These are phyloP conservation scores for Falcaria lacertinaria DNA, from an alignment of 2,888 invertebrate species.

Conservation along the genomic window DNA sequence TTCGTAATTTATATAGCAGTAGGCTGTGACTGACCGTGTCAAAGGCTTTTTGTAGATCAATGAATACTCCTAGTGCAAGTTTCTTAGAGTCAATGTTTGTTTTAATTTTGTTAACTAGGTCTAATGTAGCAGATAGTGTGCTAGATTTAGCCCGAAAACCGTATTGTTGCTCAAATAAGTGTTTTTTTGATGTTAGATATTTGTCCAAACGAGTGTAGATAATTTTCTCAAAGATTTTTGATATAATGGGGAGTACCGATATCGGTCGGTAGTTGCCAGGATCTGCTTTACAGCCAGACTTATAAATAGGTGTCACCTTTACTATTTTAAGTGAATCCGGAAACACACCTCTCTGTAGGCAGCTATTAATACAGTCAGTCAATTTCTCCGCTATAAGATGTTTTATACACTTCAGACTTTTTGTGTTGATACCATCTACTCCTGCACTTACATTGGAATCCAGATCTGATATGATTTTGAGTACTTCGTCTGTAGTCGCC, in stretches of 20 bases:
- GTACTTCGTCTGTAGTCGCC: too few species aligned
- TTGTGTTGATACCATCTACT: too few species aligned
- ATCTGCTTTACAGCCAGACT: too few species aligned
- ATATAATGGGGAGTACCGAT: not conserved
- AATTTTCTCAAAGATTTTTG: not conserved
- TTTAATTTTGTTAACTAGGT: constrained; percentile 15
- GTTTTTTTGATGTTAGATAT: not conserved
- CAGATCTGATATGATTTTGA: too few species aligned
- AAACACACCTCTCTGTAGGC: too few species aligned
- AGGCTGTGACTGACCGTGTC: constrained; percentile 9
- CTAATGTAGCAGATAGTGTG: constrained; percentile 11
- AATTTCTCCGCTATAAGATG: too few species aligned
- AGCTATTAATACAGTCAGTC: too few species aligned
- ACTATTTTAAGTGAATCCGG: too few species aligned
- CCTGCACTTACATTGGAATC: too few species aligned
- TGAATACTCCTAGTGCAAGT: constrained; percentile 13
- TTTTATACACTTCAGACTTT: too few species aligned
- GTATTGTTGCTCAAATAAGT: not conserved
- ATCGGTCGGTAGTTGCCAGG: too few species aligned
- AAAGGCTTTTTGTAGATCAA: too few species aligned
- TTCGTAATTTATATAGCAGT: constrained; percentile 8
- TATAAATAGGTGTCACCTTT: not conserved
- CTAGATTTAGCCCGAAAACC: constrained; percentile 7
- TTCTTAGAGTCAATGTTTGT: constrained; percentile 11
- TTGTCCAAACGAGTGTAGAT: not conserved